Evolutionary conservation across 2,888 invertebrate species (phyloP), one percentile per base, ranked within the genome.

Genomic region (Lepidocyrtoides sp.): DNA sequence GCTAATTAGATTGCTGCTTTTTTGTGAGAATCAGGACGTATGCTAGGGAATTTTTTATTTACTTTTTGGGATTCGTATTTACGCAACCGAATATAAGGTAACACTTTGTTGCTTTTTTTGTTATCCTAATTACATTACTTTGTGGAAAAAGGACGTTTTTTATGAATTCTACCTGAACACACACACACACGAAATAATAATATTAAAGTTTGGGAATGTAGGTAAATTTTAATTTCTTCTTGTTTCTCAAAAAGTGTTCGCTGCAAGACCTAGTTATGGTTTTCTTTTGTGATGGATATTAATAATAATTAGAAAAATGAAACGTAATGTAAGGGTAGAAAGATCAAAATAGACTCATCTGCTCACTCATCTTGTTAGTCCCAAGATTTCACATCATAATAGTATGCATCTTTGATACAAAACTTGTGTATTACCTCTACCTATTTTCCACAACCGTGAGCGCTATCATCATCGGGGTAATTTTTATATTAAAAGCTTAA

Each of bases 1-100:
- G 5, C 83, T 83, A 83, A 83, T 83, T 83, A 83, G 83, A 83
- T 83, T 83, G 29, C 41, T 63, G 29, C 17, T 44, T 51, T 72
- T 7, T 14, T 29, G 63, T 29, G 69, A 29, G 41, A 66, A 83
- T n/a, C n/a, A n/a, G n/a, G n/a, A n/a, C n/a, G n/a, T n/a, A n/a
- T n/a, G n/a, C n/a, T n/a, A n/a, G n/a, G n/a, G n/a, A n/a, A n/a
- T n/a, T n/a, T n/a, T n/a, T n/a, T n/a, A n/a, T n/a, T n/a, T n/a
- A n/a, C n/a, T n/a, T n/a, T n/a, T n/a, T n/a, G n/a, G n/a, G n/a
- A n/a, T n/a, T n/a, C n/a, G n/a, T n/a, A n/a, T n/a, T n/a, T n/a
- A n/a, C n/a, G n/a, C 69, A 69, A 36, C 5, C 2, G 54, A 17
- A 54, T 54, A 60, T 23, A 63, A n/a, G 66, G 32, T 14, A 12